These are phyloP conservation scores for Tolypeutes matacus DNA, from an alignment of 2,797 vertebrate species.

Conservation along the genomic window DNA sequence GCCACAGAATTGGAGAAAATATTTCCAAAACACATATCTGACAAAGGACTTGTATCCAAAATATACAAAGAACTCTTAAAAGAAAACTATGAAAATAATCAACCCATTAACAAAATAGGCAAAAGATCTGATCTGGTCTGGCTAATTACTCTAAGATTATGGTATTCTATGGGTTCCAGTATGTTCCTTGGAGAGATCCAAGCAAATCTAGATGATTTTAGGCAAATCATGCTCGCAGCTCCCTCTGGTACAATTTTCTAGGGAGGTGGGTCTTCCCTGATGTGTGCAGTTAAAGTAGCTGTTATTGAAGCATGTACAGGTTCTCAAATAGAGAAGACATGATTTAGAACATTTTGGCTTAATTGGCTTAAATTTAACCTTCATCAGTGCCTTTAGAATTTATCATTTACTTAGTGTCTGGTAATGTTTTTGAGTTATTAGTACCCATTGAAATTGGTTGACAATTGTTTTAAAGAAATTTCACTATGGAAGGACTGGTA, in stretches of 20 bases:
- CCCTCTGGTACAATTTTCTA: background rate
- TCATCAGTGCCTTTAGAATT: background rate
- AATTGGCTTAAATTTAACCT: background rate
- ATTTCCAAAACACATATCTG: too few species aligned
- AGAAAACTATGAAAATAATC: too few species aligned
- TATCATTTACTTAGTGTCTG: background rate
- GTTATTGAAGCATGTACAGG: background rate
- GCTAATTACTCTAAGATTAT: background rate
- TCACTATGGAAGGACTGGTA: background rate
- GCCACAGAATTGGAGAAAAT: too few species aligned
- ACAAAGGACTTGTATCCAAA: too few species aligned
- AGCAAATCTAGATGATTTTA: background rate
- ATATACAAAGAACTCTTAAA: too few species aligned
- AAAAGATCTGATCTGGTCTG: too few species aligned
- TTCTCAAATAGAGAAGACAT: background rate
- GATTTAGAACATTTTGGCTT: background rate
- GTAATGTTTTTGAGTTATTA: background rate
- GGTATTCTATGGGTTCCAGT: background rate
- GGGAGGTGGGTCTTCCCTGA: too few species aligned
- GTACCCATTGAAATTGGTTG: background rate
- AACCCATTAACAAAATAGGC: too few species aligned
- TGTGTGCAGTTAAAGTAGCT: too few species aligned
- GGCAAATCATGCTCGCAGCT: background rate
- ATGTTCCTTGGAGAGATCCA: background rate
- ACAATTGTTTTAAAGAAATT: background rate